Percentiles rank a stretch among this genome's conserved stretches.
These are phyloP conservation scores for Neosilurus mollespiculum DNA, from an alignment of 2,797 vertebrate species.

Conservation along the genomic window DNA sequence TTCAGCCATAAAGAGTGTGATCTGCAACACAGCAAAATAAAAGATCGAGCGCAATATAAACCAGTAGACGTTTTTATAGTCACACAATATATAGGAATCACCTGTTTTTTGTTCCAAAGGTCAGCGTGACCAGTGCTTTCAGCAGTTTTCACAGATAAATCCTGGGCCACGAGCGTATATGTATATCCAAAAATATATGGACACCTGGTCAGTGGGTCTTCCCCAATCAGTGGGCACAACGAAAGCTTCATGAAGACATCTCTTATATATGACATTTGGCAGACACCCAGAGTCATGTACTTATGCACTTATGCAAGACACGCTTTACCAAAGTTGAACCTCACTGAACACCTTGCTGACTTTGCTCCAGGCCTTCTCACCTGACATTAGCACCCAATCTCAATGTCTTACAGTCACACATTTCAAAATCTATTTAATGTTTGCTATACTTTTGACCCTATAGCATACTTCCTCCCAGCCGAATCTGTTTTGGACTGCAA, in stretches of 20 bases:
- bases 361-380: neutral
- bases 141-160: neutral
- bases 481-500: neutral
- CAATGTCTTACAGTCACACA: neutral
- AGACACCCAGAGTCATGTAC: too few relatives aligned
- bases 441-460: neutral
- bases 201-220: neutral
- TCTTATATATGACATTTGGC: too few relatives aligned
- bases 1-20: too few relatives aligned
- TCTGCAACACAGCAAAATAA: too few relatives aligned
- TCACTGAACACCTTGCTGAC: neutral
- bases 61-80: too few relatives aligned
- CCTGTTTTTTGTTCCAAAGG: neutral
- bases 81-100: too few relatives aligned
- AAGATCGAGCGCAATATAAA: too few relatives aligned
- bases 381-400: neutral
- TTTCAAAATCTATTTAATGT: neutral
- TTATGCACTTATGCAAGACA: too few relatives aligned
- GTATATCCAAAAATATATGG: neutral
- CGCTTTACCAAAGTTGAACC: neutral
- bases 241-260: neutral
- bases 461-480: neutral
- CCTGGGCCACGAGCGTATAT: neutral
- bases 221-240: neutral
- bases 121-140: neutral